Evolutionary conservation across 2,113 vertebrate genomes (phyloP).

Genomic region (Symphodus melops): DNA sequence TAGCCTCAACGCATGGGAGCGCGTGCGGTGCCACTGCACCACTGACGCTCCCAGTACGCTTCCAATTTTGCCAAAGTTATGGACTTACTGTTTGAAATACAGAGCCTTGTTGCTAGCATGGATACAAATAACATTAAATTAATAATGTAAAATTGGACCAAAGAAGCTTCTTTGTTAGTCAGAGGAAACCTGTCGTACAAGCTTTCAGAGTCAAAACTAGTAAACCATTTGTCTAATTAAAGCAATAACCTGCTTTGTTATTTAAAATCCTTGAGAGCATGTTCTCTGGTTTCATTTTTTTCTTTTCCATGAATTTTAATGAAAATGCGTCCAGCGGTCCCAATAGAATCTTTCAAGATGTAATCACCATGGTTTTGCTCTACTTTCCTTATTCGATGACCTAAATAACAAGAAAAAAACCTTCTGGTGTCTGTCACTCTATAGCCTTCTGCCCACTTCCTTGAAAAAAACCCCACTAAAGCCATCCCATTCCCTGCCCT

Average conservation of each 20-base stretch:
- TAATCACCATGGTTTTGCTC: slow-evolving; percentile 68
- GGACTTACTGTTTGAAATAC: background rate
- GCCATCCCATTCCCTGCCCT: slow-evolving; percentile 29
- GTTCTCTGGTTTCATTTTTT: slow-evolving; percentile 24
- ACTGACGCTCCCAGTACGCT: no score
- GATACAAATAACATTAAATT: background rate
- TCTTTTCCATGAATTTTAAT: slow-evolving; percentile 48
- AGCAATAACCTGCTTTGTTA: slow-evolving; percentile 1
- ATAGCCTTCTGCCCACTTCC: slow-evolving; percentile 13
- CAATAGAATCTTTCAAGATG: slow-evolving; percentile 65
- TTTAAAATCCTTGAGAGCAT: background rate
- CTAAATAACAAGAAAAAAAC: slow-evolving; percentile 61
- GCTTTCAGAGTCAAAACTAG: background rate
- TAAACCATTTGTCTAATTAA: background rate
- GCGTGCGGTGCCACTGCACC: no score
- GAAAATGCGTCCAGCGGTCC: slow-evolving; percentile 43
- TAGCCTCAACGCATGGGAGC: no score
- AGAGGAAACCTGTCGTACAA: background rate
- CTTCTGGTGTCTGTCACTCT: slow-evolving; percentile 32
- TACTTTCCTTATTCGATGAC: slow-evolving; percentile 74
- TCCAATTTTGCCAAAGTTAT: background rate
- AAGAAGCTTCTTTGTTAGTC: slow-evolving; percentile 3
- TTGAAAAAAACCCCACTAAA: slow-evolving; percentile 11
- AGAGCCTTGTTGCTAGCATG: background rate
- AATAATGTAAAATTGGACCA: slow-evolving; percentile 5